Percentiles rank a stretch among this genome's conserved stretches.
phyloP scores from a whole-genome alignment of 2,797 vertebrate species.

The Sebastes hubbsi region DNA sequence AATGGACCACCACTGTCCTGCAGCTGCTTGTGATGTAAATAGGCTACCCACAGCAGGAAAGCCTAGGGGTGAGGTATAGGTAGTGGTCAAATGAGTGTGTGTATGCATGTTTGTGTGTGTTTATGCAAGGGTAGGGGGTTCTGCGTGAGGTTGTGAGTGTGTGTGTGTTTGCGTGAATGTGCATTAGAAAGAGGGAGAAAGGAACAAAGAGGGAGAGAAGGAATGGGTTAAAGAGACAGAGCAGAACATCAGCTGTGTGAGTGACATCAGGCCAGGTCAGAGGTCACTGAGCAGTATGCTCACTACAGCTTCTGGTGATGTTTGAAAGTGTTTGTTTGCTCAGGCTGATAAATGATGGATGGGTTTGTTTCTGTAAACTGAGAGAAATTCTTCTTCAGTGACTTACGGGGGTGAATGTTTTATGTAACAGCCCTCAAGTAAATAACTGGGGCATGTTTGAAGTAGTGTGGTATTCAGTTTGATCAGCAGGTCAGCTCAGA shows the following conservation, averaged over 20 bases:
- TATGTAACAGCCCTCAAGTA: neutral
- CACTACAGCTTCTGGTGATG: slow-evolving; percentile 14
- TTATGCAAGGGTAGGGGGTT: neutral
- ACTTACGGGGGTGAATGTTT: neutral
- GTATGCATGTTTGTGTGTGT: slow-evolving; percentile 31
- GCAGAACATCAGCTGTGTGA: slow-evolving; percentile 3
- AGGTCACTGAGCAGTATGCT: slow-evolving; percentile 40
- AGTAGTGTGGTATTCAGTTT: neutral
- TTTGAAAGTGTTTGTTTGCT: slow-evolving; percentile 34
- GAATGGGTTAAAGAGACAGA: slow-evolving; percentile 14
- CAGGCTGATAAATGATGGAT: neutral
- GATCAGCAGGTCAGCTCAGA: neutral
- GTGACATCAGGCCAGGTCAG: slow-evolving; percentile 37
- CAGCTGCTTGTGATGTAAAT: slow-evolving; percentile 75
- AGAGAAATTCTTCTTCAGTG: neutral
- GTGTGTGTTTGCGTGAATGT: slow-evolving; percentile 24
- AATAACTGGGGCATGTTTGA: neutral
- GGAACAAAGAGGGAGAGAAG: slow-evolving; percentile 3
- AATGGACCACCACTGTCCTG: slow-evolving; percentile 52
- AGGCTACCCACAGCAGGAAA: slow-evolving; percentile 46
- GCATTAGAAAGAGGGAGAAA: slow-evolving; percentile 35
- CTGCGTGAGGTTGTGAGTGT: neutral
- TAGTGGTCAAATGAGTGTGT: slow-evolving; percentile 23
- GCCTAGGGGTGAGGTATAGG: slow-evolving; percentile 40
- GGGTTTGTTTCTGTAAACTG: slow-evolving; percentile 7